Base-by-base conservation (phyloP, 2,888 invertebrate genomes). In the Amblyjoppa proteus region DNA sequence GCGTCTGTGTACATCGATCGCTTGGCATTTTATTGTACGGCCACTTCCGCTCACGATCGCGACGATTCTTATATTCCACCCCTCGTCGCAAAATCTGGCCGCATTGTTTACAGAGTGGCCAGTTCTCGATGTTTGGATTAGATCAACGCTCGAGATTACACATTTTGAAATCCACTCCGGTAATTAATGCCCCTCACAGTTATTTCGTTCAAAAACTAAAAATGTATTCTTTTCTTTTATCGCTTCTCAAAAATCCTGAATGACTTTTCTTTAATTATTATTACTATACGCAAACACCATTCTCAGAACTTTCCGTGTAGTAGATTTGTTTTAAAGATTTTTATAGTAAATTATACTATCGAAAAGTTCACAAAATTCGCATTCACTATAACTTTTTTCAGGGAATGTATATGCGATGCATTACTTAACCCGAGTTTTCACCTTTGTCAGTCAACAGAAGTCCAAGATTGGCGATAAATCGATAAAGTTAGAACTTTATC, bases 11-110 rank as follows among this genome's bases (percentile, higher is more conserved):
- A 66, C 69, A 75, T 84, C 81, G 80, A 79, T 83, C 83, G 66
- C 51, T 77, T 56, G 53, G 79, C 69, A 73, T 79, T 82, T 86
- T 87, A 83, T 81, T 82, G 74, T 85, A 74, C 58, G 38, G 79
- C 83, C 75, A 82, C 79, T 85, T 84, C 83, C 82, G 78, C 53
- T 83, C 58, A 41, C 28, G 53, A 77, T 58, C 58, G 51, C 80
- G 66, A 53, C 31, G 45, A 70, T 79, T 80, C 74, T 38, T 61
- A 70, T 69, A 20, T 66, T 64, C 25, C 31, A 28, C 78, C 70
- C 73, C 51, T 75, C 70, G 83, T 79, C 34, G 31, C 34, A 58
- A 69, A 81, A 70, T 45, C 28, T 49, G 0, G 34, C 61, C 61
- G 64, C 71, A 71, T 79, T 79, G 71, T 79, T 79, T 79, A 71